These are phyloP conservation scores for Rhopalosiphum maidis DNA, from an alignment of 1,140 invertebrate genomes.

Conservation along the genomic window DNA sequence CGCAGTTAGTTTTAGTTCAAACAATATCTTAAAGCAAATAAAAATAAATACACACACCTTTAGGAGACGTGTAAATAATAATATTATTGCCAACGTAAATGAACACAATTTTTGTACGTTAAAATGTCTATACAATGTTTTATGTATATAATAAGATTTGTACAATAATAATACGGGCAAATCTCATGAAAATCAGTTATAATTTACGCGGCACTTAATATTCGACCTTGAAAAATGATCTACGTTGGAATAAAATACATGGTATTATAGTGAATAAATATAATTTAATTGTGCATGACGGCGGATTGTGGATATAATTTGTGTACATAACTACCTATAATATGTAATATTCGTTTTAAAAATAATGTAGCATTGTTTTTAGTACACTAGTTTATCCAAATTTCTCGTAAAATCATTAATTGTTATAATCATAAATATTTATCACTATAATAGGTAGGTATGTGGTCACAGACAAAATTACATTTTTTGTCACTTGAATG, in stretches of 20 bases:
- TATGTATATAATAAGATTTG: not conserved
- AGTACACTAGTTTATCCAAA: not conserved
- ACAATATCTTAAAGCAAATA: not conserved
- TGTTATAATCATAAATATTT: not conserved
- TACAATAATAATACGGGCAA: not conserved
- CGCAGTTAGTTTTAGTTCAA: not conserved
- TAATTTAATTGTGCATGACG: slow-evolving; percentile 39
- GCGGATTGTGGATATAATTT: not conserved
- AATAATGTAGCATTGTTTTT: not conserved
- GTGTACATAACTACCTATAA: not conserved
- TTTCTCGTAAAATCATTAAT: not conserved
- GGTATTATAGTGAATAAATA: not conserved
- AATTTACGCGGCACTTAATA: not conserved
- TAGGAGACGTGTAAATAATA: not conserved
- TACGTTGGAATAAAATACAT: not conserved
- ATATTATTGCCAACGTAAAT: not conserved
- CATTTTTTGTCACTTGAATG: not conserved
- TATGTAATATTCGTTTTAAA: not conserved
- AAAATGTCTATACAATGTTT: not conserved
- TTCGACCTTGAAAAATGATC: not conserved
- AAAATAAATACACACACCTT: not conserved
- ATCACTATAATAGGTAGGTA: not conserved
- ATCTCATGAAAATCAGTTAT: not conserved
- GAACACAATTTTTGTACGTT: not conserved
- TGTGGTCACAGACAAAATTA: not conserved